Percentiles rank a stretch among this genome's conserved stretches.
Evolutionary conservation across 2,113 vertebrate genomes (phyloP).

Genomic region (Diphyllodes magnificus): DNA sequence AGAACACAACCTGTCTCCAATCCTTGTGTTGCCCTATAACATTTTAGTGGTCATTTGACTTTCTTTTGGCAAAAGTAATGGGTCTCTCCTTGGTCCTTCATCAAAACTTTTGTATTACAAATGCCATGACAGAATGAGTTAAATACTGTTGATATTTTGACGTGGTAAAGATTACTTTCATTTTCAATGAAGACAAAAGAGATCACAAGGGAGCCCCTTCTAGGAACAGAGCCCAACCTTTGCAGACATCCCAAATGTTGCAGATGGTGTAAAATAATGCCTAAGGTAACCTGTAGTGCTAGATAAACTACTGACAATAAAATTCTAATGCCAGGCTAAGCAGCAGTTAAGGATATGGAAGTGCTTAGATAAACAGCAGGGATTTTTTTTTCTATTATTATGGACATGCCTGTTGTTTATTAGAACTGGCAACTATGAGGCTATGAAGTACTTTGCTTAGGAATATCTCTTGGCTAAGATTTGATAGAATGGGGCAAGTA

Average conservation of each 20-base stretch:
- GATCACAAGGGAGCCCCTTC: not conserved
- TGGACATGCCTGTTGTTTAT: not conserved
- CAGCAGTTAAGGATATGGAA: not conserved
- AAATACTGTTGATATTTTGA: not conserved
- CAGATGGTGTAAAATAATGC: not conserved
- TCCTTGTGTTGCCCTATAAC: not conserved
- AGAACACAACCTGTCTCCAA: not conserved
- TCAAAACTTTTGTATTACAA: not conserved
- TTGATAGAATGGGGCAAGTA: not conserved
- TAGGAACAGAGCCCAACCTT: not conserved
- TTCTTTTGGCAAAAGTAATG: not conserved
- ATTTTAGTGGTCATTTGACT: not conserved
- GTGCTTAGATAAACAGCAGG: not conserved
- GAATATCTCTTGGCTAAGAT: not conserved
- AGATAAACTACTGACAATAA: not conserved
- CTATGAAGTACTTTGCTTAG: not conserved
- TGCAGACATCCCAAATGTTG: not conserved
- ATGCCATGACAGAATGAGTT: not conserved
- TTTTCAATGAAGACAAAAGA: not conserved
- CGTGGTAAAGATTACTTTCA: not conserved
- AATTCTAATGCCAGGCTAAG: not conserved
- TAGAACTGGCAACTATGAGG: not conserved
- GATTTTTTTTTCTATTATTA: not conserved
- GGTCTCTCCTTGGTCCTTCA: not conserved
- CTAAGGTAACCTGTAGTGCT: not conserved